These are phyloP conservation scores for Lineus longissimus DNA, from an alignment of 1,140 invertebrate species.

Conservation along the genomic window DNA sequence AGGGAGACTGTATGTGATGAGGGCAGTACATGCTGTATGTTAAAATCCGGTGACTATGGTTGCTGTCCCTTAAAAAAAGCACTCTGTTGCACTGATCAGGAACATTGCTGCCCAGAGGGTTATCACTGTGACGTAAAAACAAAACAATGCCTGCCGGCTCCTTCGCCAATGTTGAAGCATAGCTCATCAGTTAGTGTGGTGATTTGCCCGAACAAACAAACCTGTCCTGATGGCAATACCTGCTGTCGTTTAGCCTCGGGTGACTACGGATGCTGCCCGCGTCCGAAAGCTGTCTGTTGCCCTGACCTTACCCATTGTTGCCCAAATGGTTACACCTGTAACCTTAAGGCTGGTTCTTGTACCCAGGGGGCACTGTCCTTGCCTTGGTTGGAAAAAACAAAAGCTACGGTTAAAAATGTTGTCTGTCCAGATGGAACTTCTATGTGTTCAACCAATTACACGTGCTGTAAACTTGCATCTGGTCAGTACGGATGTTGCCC, in stretches of 20 bases:
- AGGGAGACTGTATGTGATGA: too few relatives aligned
- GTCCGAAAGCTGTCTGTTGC: conserved; percentile 7
- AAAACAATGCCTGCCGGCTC: too few relatives aligned
- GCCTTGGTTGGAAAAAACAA: conserved; percentile 23
- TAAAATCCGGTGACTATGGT: too few relatives aligned
- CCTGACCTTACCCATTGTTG: background rate
- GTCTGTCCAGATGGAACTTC: conserved; percentile 15
- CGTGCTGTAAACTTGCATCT: conserved; percentile 13
- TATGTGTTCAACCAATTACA: conserved; percentile 11
- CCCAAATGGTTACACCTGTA: background rate
- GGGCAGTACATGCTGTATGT: too few relatives aligned
- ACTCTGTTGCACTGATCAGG: conserved; percentile 12
- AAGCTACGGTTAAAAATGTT: conserved; percentile 10
- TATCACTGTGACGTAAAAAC: conserved; percentile 10
- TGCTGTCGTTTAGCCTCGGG: conserved; percentile 46
- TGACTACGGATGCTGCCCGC: conserved; percentile 52
- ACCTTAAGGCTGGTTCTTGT: background rate
- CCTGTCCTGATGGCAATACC: conserved; percentile 48
- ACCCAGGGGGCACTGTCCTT: background rate
- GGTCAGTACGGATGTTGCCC: background rate
- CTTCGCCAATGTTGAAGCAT: too few relatives aligned
- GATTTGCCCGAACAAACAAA: conserved; percentile 25
- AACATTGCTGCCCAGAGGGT: conserved; percentile 17
- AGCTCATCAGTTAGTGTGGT: conserved; percentile 8
- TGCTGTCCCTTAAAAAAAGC: background rate